Base-by-base conservation (phyloP, 2,113 vertebrate species). In the Bujurquina vittata region DNA sequence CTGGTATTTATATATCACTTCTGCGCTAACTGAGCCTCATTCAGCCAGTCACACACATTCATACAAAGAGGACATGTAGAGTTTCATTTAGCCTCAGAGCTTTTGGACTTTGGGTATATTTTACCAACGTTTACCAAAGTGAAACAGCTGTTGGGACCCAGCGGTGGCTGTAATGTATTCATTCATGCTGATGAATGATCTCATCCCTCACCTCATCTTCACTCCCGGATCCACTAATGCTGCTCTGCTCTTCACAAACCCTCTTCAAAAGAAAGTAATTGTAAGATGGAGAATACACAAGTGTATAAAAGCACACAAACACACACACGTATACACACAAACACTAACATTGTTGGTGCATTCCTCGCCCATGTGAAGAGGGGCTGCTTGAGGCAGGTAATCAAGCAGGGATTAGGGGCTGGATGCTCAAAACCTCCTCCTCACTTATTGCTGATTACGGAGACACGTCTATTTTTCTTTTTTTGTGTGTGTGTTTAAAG, bases 351-450 rank as follows among this genome's bases (percentile, higher is more conserved):
- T 15, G 15, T 37, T 37, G 10, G 7, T 33, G 12, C 18, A 29
- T 49, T 75, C 40, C n/a, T 18, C 12, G 61, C 11, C 4, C 17
- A 4, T 75, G 59, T 60, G 52, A 29, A 62, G 80, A 77, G 75
- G 29, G 65, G 60, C 77, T 49, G 37, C 76, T 88, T 31, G 75
- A 84, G 58, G 69, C 59, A 74, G 82, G 77, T 87, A 86, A 91
- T 88, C 85, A 87, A 81, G 54, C 67, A 62, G 73, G 81, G 63
- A 85, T 91, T 88, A 84, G 23, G 55, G 79, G 59, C 49, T 3
- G 59, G 31, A 5, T 29, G 40, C 63, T 49, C 23, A 69, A 12
- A 69, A n/a, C n/a, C n/a, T n/a, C 40, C 62, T 69, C 61, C 37
- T 62, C 4, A 0, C 1, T 72, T 83, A 35, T 37, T 77, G 57